Evolutionary conservation across 2,888 invertebrate species (phyloP).

Genomic region (Adela reaumurella): DNA sequence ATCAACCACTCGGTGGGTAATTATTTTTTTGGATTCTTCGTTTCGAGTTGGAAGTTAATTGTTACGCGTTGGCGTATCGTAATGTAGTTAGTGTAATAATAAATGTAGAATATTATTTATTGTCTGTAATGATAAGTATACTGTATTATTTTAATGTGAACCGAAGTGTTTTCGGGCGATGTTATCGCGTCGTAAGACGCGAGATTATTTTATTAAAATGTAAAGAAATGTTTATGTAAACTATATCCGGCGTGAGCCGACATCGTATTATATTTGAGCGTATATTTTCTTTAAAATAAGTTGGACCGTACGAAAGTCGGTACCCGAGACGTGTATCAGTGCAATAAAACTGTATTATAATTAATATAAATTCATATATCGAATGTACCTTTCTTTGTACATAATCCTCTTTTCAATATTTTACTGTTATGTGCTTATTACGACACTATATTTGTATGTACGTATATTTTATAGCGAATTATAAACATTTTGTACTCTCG

Average conservation of each 20-base stretch:
- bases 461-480: background rate
- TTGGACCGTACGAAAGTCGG: background rate
- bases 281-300: constrained; percentile 15
- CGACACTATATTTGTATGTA: background rate
- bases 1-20: too few species aligned
- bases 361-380: constrained; percentile 14
- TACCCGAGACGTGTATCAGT: constrained; percentile 25
- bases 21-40: too few species aligned
- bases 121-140: background rate
- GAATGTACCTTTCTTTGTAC: background rate
- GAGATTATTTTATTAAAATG: background rate
- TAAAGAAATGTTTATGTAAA: background rate
- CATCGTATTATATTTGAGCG: constrained; percentile 4
- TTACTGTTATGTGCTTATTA: background rate
- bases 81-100: background rate
- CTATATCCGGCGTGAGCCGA: background rate
- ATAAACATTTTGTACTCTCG: background rate
- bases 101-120: background rate
- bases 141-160: background rate
- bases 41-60: too few species aligned
- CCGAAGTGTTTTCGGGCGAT: background rate
- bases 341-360: constrained; percentile 34
- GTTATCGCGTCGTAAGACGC: background rate
- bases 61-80: background rate
- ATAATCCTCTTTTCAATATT: background rate